A percentile compares a stretch with the other conserved stretches of the same genome.
Evolutionary conservation across 1,140 invertebrate genomes (phyloP).

Genomic region (Drosophila prosaltans): DNA sequence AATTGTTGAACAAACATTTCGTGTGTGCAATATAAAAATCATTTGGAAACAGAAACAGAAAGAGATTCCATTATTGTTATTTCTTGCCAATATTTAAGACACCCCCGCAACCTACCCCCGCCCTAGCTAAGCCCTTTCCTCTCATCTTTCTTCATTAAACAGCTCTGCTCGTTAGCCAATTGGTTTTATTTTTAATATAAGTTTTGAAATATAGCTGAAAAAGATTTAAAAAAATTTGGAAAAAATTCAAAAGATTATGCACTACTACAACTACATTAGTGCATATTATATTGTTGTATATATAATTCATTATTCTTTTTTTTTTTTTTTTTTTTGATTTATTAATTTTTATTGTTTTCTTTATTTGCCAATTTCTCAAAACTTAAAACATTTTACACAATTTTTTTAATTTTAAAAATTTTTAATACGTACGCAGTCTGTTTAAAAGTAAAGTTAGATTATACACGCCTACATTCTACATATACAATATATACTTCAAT

Average conservation of each 20-base stretch:
- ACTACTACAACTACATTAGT: not conserved
- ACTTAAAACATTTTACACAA: constrained; percentile 81
- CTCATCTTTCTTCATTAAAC: constrained; percentile 58
- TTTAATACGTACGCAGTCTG: constrained; percentile 82
- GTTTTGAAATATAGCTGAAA: constrained; percentile 68
- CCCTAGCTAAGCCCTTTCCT: no score
- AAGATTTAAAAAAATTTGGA: constrained; percentile 60
- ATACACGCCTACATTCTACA: constrained; percentile 75
- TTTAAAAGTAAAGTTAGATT: constrained; percentile 82
- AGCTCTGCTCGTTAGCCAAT: constrained; percentile 62
- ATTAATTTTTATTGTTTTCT: constrained; percentile 81
- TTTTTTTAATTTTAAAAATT: constrained; percentile 76
- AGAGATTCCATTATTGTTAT: not conserved
- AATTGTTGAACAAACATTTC: constrained; percentile 4
- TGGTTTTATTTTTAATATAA: constrained; percentile 3
- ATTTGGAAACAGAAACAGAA: constrained; percentile 20
- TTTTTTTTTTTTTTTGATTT: constrained; percentile 66
- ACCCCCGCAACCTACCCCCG: constrained; percentile 13
- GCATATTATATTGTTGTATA: constrained; percentile 41
- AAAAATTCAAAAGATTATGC: constrained; percentile 36
- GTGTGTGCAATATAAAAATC: constrained; percentile 28
- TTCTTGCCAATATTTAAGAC: not conserved
- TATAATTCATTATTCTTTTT: constrained; percentile 46
- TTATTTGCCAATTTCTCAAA: constrained; percentile 82
- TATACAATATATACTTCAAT: constrained; percentile 66